Evolutionary conservation across 1,140 invertebrate species (phyloP), one percentile per base, ranked within the genome.

Genomic region (Macrostomum lignano): DNA sequence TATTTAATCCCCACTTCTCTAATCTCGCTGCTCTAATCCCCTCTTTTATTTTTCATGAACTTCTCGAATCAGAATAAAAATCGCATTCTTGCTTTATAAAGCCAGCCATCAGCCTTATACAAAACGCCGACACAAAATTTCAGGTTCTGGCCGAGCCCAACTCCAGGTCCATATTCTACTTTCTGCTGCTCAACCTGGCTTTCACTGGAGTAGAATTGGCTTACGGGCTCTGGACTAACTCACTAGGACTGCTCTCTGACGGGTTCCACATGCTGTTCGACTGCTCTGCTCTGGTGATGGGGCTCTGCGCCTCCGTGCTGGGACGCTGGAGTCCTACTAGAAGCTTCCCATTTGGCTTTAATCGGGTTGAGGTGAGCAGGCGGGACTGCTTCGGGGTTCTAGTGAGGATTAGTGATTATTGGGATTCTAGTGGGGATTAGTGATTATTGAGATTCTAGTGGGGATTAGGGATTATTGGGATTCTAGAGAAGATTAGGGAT

Each of bases 211-310:
- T 93, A n/a, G 86, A 93, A 58, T 61, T 93, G 33, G 65, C 72
- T 33, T 93, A 93, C 61, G 86, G 86, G 36, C 66, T 86, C 42
- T 79, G 71, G 76, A 82, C 79, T 34, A 94, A 93, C 58, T 88
- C 81, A 39, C 42, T 66, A 6, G 77, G 84, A 47, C 63, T 94
- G 37, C 93, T 94, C 47, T 88, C 81, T 1, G 86, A 94, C 65
- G 78, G 82, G 45, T 93, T 93, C 60, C 86, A 94, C 56, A 94
- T 94, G 86, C 79, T 94, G 51, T 94, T 94, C 56, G 86, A 94
- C 55, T 94, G 86, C 46, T 88, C 81, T 9, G 84, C 82, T 10
- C 58, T 94, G 21, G 57, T 93, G 26, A 77, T 79, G 33, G 84
- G 84, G 11, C 57, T 93, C 25, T 78, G 71, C 33, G 84, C 82